Evolutionary conservation across 1,140 invertebrate species (phyloP).

Genomic region (Rhopalosiphum maidis): DNA sequence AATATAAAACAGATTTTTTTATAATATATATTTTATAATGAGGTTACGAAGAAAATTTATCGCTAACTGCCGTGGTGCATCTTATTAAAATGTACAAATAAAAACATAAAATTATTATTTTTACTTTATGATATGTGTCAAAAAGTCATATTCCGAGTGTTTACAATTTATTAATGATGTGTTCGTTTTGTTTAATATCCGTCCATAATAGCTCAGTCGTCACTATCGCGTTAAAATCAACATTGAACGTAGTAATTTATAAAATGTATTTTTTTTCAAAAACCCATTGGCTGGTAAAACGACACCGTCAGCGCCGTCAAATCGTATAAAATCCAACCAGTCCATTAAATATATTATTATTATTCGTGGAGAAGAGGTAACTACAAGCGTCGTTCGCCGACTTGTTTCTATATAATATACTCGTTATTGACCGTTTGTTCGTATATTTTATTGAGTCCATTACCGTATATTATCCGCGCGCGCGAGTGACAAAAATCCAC

Average conservation of each 20-base stretch:
- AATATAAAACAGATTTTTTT: background rate
- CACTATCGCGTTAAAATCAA: background rate
- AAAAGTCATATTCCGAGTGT: background rate
- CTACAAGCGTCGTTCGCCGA: background rate
- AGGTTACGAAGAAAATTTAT: background rate
- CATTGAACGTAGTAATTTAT: constrained; percentile 13
- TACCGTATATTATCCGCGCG: background rate
- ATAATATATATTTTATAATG: background rate
- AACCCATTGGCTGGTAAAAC: background rate
- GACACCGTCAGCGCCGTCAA: background rate
- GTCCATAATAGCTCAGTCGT: background rate
- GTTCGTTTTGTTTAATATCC: constrained; percentile 7
- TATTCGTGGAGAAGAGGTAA: background rate
- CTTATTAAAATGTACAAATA: background rate
- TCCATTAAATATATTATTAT: constrained; percentile 20
- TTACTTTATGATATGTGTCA: background rate
- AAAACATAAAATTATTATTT: background rate
- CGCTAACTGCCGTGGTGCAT: background rate
- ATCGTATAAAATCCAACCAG: background rate
- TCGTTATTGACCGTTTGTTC: background rate
- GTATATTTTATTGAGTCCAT: background rate
- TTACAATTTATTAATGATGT: background rate
- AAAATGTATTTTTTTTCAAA: background rate
- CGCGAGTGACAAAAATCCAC: background rate
- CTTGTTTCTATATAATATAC: background rate